Conservation (phyloP, 2,113 vertebrate genomes). For the Pomatostomus ruficeps region DNA sequence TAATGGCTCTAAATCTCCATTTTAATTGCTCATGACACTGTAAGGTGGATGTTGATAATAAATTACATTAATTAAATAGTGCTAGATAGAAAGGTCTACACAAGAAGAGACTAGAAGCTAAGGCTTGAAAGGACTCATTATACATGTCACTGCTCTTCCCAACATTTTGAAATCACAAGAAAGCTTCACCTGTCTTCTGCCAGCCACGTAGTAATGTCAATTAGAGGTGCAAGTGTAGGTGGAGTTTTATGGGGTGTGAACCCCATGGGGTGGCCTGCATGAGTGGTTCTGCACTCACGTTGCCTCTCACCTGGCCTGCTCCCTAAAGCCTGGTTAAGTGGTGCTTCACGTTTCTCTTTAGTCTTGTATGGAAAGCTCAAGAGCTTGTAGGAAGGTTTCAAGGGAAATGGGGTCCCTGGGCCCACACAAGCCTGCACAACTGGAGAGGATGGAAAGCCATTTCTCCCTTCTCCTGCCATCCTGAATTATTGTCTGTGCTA, state of each 20-base stretch:
- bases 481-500: not conserved
- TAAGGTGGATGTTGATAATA: not conserved
- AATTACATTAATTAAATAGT: not conserved
- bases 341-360: not conserved
- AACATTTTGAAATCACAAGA: not conserved
- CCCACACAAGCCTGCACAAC: accelerated
- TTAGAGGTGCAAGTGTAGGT: accelerated
- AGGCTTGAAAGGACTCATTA: not conserved
- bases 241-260: not conserved
- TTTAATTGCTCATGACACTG: not conserved
- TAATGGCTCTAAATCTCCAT: not conserved
- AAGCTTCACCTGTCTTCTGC: not conserved
- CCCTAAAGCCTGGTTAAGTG: accelerated
- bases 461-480: not conserved
- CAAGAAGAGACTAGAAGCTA: not conserved
- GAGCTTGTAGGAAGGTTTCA: not conserved
- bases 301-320: not conserved
- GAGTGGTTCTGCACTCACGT: not conserved
- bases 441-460: not conserved
- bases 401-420: accelerated
- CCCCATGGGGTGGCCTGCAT: accelerated
- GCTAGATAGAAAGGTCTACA: not conserved
- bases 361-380: not conserved
- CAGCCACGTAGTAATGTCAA: not conserved
- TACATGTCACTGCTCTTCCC: not conserved